Evolutionary conservation across 2,113 vertebrate species (phyloP), one percentile per base, ranked within the genome.

Genomic region (Gila orcuttii): DNA sequence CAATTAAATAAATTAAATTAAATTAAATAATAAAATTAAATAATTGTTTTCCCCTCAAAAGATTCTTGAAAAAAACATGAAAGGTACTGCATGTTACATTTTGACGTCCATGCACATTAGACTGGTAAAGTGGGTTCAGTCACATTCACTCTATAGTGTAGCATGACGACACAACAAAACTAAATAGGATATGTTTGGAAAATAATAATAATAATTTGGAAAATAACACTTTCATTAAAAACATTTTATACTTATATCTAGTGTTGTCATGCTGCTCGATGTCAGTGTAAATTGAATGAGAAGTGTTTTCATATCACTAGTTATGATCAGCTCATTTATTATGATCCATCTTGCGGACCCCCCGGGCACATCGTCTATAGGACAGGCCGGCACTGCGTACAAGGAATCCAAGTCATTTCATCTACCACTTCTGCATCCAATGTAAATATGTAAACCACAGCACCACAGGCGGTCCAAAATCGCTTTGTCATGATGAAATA

Each of bases 401-500:
- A 75, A 74, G 88, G 84, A 86, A 76, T 83, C 9, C 39, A 85
- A 86, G 68, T 88, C 87, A 90, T 87, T 89, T 42, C 75, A 86
- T 89, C 89, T 92, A 92, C 90, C 90, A 92, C 90, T 93, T 91
- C 92, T 92, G 89, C 90, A 92, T 92, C 91, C 85, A 88, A 85
- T 92, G 90, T 92, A 93, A 93, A 93, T 93, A 92, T 86, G 88
- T 87, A 88, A 90, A 90, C 88, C 89, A 89, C 87, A 90, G 90
- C 88, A 89, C 92, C 91, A 91, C 90, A 92, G 92, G 92, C 78
- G 88, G 92, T 93, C 90, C 90, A 91, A 91, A 93, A 93, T 94
- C 88, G 93, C 91, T 89, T 91, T 79, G 83, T 93, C 91, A 90
- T 85, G 92, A 94, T 90, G 89, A 93, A 94, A 93, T 94, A 93